Conservation (phyloP, 1,140 invertebrate genomes). For the Diachasma alloeum region DNA sequence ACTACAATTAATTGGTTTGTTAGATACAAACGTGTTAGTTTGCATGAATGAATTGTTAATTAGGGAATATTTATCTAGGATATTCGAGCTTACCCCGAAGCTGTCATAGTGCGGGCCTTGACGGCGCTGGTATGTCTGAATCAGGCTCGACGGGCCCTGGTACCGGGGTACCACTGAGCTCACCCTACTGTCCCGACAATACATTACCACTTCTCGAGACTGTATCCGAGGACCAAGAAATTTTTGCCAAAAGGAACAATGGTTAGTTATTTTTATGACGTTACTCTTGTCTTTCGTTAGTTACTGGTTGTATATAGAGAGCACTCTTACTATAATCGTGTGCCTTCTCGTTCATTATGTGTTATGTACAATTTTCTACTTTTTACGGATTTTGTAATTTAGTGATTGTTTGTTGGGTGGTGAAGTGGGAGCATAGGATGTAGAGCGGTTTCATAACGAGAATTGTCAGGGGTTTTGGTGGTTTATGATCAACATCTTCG, state of each 20-base stretch:
- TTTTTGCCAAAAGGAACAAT: conserved; percentile 61
- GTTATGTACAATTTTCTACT: neutral
- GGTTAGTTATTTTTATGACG: conserved; percentile 48
- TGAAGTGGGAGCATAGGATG: too few species aligned
- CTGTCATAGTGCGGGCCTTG: conserved; percentile 70
- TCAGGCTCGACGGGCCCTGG: conserved; percentile 62
- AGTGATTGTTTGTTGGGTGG: too few species aligned
- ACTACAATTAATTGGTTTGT: neutral
- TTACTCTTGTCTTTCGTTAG: conserved; percentile 3
- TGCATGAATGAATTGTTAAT: conserved; percentile 17
- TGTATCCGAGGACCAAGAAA: conserved; percentile 71
- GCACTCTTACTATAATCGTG: neutral
- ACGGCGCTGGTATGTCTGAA: conserved; percentile 68
- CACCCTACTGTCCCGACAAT: conserved; percentile 67
- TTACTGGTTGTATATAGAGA: neutral
- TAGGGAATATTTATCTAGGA: conserved; percentile 62
- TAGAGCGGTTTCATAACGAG: too few species aligned
- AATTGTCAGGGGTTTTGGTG: too few species aligned
- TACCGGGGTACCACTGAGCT: conserved; percentile 55
- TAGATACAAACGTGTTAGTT: neutral
- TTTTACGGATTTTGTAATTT: neutral
- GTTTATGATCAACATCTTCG: too few species aligned
- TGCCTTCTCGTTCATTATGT: too few species aligned
- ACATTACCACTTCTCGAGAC: conserved; percentile 69
- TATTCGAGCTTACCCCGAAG: conserved; percentile 85